Conservation (phyloP, 1,140 invertebrate genomes). For the Rhopalosiphum maidis region DNA sequence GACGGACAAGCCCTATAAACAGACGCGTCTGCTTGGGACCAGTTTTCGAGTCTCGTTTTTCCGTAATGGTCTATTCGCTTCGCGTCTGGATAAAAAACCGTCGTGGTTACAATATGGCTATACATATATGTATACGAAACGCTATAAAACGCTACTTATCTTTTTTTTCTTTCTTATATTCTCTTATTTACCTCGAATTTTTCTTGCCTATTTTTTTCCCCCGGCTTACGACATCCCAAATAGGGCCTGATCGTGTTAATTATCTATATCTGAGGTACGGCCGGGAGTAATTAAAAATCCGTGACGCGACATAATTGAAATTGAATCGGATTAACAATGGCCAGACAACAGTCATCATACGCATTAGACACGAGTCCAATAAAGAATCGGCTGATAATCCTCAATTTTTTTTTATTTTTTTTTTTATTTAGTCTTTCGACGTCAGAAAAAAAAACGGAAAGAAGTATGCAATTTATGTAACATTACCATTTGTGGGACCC, state of each 20-base stretch:
- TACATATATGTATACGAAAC: not conserved
- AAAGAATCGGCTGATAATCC: constrained; percentile 12
- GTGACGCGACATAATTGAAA: constrained; percentile 46
- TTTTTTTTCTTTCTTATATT: not conserved
- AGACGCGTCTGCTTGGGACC: constrained; percentile 48
- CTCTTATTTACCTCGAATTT: constrained; percentile 20
- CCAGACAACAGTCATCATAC: constrained; percentile 1
- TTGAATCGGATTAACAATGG: constrained; percentile 44
- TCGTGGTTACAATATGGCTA: constrained; percentile 17
- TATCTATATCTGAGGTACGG: constrained; percentile 7
- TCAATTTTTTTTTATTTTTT: not conserved
- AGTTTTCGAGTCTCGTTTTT: constrained; percentile 55
- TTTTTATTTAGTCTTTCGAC: not conserved
- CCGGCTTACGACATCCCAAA: constrained; percentile 45
- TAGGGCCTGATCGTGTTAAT: constrained; percentile 55
- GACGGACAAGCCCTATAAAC: constrained; percentile 47
- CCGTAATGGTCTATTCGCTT: constrained; percentile 32
- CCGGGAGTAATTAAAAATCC: constrained; percentile 53
- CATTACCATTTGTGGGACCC: constrained; percentile 54
- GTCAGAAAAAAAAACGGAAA: not conserved
- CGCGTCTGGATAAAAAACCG: constrained; percentile 37
- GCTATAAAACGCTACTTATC: not conserved
- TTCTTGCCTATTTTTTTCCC: constrained; percentile 26
- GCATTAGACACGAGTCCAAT: constrained; percentile 37
- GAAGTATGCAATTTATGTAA: constrained; percentile 47